phyloP scores from a whole-genome alignment of 2,113 vertebrate genomes.

The Varanus salvator region DNA sequence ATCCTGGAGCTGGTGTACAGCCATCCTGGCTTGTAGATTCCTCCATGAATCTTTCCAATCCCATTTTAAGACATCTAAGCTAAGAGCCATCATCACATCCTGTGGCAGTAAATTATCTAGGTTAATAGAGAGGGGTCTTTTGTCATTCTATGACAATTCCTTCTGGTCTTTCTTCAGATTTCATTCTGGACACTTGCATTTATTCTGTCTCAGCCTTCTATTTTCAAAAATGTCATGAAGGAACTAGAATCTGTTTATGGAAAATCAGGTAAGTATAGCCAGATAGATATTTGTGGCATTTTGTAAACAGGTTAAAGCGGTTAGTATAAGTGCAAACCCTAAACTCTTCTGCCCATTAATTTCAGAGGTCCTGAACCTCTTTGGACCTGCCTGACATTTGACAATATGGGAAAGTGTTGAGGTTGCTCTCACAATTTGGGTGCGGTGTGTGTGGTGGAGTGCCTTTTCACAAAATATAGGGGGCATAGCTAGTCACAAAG shows the following conservation, averaged over 20 bases:
- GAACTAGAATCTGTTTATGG: constrained; percentile 77
- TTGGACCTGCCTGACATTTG: neutral
- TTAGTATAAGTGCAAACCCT: neutral
- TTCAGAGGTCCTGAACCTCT: constrained; percentile 23
- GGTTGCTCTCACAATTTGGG: neutral
- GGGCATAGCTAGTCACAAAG: neutral
- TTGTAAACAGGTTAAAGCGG: constrained; percentile 7
- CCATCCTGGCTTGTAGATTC: neutral
- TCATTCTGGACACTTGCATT: constrained; percentile 84
- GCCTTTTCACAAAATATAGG: neutral
- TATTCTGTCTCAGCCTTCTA: constrained; percentile 74
- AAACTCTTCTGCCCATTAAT: neutral
- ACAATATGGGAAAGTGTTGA: neutral
- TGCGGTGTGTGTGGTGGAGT: neutral
- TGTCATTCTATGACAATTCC: neutral
- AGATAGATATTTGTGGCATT: neutral
- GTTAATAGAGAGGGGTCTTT: neutral
- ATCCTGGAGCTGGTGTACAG: neutral
- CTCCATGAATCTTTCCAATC: neutral
- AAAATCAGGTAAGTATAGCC: constrained; percentile 72
- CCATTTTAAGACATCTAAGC: neutral
- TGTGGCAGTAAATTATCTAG: neutral
- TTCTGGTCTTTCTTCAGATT: constrained; percentile 70
- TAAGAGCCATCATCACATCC: neutral
- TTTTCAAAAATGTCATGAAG: constrained; percentile 77